Base-by-base conservation (phyloP, 2,113 vertebrate genomes). In the Loxodonta africana region DNA sequence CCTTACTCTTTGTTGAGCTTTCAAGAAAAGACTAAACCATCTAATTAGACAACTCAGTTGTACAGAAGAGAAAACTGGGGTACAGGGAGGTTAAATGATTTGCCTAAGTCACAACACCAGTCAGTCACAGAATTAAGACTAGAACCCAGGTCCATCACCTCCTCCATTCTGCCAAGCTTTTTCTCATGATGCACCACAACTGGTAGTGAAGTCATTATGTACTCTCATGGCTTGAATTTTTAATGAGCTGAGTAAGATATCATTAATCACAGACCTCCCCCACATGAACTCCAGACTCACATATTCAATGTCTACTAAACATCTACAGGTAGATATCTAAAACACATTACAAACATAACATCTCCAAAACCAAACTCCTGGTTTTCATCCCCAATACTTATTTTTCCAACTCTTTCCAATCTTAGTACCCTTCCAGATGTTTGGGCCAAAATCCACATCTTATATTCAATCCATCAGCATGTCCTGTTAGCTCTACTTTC, bases 401-500 rank as follows among this genome's bases (percentile, higher is more conserved):
- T 23, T 80, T 41, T 12, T 57, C 53, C 53, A 57, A 30, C 2
- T 67, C 63, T 67, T 67, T 28, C 63, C 63, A 67, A 30, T 67
- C 63, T 67, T 28, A 30, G 7, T 28, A 41, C 89, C 14, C 10
- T 85, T 82, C 85, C 65, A 92, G 85, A 53, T 33, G 9, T 10
- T 80, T 62, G 67, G 5, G n/a, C n/a, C 74, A 80, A 92, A 94
- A 84, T 80, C 14, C 48, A 95, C 10, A 89, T 51, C 63, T 85
- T 74, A 90, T 57, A 57, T 57, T 57, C 15, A 57, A 57, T 57
- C 15, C 11, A 15, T 57, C 15, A 57, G 53, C 53, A 57, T 57
- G 53, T 57, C 53, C 53, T 57, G 15, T 57, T 57, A 57, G 53
- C 53, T 17, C 53, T 17, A 60, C 26, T 81, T 88, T 71, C 51